Base-by-base conservation (phyloP, 2,797 vertebrate genomes). In the Sebastes ruberrimus region DNA sequence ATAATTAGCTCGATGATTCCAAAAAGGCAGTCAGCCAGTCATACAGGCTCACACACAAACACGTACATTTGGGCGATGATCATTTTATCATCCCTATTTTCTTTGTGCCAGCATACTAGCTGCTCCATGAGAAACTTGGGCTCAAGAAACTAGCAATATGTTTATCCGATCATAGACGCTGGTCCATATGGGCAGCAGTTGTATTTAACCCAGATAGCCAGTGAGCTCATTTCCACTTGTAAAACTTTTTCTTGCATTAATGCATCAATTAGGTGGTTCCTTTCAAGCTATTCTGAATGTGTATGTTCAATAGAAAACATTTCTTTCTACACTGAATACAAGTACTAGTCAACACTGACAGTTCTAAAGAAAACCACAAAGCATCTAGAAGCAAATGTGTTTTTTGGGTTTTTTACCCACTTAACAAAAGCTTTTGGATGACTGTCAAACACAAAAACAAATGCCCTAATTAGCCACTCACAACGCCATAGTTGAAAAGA, bases 371-470 rank as follows among this genome's bases (percentile, higher is more conserved):
- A 67, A 63, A 64, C 16, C 18, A 49, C n/a, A 70, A 74, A 71
- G 23, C 16, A 71, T 35, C 20, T 4, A 60, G 27, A 76, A 66
- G 27, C 27, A 20, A 16, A 68, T 53, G 46, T 53, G 66, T 53
- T 53, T 53, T 53, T n/a, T 1, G 2, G 1, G 0, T 4, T 57
- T 73, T 78, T 56, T 42, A 62, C 59, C 20, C 53, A 71, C 62
- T 53, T 78, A 14, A 56, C 71, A 81, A 49, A 42, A 22, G 33
- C 65, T 76, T 56, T 42, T 78, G 56, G 52, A 73, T 74, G 57
- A 70, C 77, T 80, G 59, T 76, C 67, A 81, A 55, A 27, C 28
- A 64, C 27, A 70, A 71, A 66, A 71, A 71, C 59, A 70, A 76
- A 68, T 70, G 20, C 35, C 14, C 63, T 63, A 57, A 78, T 80